A percentile compares a stretch with the other conserved stretches of the same genome.
These are phyloP conservation scores for Cyclopterus lumpus DNA, from an alignment of 2,797 vertebrate genomes.

Conservation along the genomic window DNA sequence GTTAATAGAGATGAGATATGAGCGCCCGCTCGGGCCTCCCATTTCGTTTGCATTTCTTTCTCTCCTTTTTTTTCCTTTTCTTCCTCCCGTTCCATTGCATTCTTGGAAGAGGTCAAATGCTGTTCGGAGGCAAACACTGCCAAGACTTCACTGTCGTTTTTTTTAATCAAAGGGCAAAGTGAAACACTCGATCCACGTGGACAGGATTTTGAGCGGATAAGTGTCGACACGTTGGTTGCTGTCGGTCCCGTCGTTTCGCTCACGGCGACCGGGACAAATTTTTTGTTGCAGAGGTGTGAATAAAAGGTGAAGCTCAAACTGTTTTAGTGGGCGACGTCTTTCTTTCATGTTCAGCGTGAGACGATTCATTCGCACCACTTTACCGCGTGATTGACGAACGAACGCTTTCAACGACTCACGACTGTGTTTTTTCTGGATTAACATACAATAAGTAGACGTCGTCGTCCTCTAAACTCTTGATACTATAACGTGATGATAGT, in stretches of 20 bases:
- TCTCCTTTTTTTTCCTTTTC: slow-evolving; percentile 26
- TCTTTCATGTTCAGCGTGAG: slow-evolving; percentile 58
- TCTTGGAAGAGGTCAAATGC: slow-evolving; percentile 83
- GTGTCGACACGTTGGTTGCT: slow-evolving; percentile 26
- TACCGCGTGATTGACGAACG: slow-evolving; percentile 37
- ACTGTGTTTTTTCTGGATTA: not conserved
- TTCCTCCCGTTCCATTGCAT: slow-evolving; percentile 74
- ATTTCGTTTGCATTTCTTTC: slow-evolving; percentile 82
- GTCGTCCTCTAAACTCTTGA: not conserved
- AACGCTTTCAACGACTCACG: slow-evolving; percentile 1
- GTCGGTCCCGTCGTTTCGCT: slow-evolving; percentile 7
- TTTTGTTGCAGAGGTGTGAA: slow-evolving; percentile 47
- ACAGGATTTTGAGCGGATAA: slow-evolving; percentile 41
- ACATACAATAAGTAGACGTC: not conserved
- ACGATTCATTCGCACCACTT: slow-evolving; percentile 53
- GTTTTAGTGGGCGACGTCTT: slow-evolving; percentile 72
- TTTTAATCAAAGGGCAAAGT: slow-evolving; percentile 43
- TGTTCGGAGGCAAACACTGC: slow-evolving; percentile 69
- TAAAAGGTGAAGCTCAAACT: slow-evolving; percentile 74
- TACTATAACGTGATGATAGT: not conserved
- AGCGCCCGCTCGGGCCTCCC: slow-evolving; percentile 85
- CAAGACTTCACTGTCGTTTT: slow-evolving; percentile 49
- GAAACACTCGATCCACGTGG: slow-evolving; percentile 47
- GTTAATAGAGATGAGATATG: slow-evolving; percentile 91
- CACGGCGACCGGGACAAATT: slow-evolving; percentile 21